Evolutionary conservation across 2,888 invertebrate species (phyloP).

Genomic region (Rotaria sp.): DNA sequence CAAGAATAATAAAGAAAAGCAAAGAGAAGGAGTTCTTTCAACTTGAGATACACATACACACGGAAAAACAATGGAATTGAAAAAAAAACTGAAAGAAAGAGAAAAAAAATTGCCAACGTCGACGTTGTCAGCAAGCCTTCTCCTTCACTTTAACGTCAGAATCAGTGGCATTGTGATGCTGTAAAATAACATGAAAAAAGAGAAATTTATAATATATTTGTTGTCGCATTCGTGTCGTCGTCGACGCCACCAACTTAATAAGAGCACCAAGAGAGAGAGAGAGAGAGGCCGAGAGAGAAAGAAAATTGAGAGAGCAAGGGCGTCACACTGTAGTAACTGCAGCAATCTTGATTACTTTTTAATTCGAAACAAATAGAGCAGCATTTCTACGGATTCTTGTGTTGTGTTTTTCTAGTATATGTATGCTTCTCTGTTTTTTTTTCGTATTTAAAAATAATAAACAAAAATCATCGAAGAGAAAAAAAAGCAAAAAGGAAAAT

Average conservation of each 20-base stretch:
- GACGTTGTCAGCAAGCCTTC: background rate
- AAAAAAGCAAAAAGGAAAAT: background rate
- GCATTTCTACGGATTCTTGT: background rate
- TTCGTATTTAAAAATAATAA: background rate
- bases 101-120: background rate
- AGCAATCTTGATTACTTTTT: background rate
- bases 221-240: background rate
- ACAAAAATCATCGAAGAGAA: background rate
- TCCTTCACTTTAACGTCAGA: background rate
- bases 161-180: background rate
- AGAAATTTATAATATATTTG: background rate
- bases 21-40: background rate
- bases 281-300: background rate
- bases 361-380: slow-evolving; percentile 1
- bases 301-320: background rate
- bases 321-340: background rate
- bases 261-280: background rate
- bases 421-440: background rate
- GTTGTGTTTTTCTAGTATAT: too few relatives aligned
- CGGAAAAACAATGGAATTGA: background rate
- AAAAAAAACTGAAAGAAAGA: background rate
- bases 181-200: background rate
- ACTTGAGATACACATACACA: background rate
- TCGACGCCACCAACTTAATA: background rate
- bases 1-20: background rate